Base-by-base conservation (phyloP, 2,113 vertebrate genomes). In the Vulpes lagopus region DNA sequence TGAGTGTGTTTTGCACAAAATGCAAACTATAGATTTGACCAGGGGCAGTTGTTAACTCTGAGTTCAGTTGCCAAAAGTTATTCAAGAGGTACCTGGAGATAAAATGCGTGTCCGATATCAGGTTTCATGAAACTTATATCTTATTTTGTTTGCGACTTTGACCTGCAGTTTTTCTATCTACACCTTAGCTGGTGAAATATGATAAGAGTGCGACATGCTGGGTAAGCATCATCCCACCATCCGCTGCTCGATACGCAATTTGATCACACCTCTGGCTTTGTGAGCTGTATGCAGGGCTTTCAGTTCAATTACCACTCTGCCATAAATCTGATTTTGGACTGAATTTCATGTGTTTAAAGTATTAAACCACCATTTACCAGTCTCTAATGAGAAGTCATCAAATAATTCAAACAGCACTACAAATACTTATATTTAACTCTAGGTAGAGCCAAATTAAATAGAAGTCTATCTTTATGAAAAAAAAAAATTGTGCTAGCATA, bases 351-450 rank as follows among this genome's bases (percentile, higher is more conserved):
- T 98, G 98, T 98, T 98, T 98, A 97, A 99, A 98, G 98, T 97
- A 98, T 95, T 97, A 98, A 98, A 97, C 97, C 96, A 97, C 96
- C 97, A 27, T 96, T 99, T 98, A 98, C 98, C 97, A 98, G 97
- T 98, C 96, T 97, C 97, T 98, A 98, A 98, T 98, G 98, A 99
- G 98, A 98, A 98, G 88, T 98, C 98, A 99, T 98, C 98, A 98
- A 98, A 98, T 98, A 98, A 98, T 98, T 98, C 98, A 98, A 98
- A 98, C 94, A 97, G 84, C 94, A 98, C 97, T 98, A 94, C 96
- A 98, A 98, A 98, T 96, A 98, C 96, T 98, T 98, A 87, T 95
- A 96, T 95, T 97, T 98, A 98, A 96, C 96, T 98, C 97, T 96
- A 98, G 96, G 97, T 98, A 98, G 96, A 98, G 96, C 82, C 92